phyloP scores from a whole-genome alignment of 2,113 vertebrate species.

The Eonycteris spelaea region DNA sequence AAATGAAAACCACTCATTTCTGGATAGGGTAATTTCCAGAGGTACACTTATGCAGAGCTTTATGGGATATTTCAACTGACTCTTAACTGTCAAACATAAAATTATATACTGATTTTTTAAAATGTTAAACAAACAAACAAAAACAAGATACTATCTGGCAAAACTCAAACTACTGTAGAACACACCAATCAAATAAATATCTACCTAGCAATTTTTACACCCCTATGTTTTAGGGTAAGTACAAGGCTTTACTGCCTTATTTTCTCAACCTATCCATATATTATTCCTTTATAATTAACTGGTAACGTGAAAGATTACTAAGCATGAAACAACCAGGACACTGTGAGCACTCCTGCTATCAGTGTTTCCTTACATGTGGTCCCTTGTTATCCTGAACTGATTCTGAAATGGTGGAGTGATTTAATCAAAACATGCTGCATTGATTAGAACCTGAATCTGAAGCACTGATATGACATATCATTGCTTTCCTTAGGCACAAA shows the following conservation, averaged over 20 bases:
- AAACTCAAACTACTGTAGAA: neutral
- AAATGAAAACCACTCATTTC: neutral
- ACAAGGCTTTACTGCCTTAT: neutral
- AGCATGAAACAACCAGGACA: neutral
- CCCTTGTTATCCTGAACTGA: neutral
- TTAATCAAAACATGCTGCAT: conserved; percentile 33
- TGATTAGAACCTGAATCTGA: neutral
- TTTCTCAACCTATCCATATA: neutral
- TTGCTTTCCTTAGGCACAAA: neutral
- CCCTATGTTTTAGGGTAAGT: neutral
- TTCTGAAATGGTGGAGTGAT: neutral
- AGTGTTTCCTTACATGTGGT: neutral
- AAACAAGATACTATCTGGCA: neutral
- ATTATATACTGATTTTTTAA: neutral
- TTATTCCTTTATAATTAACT: neutral
- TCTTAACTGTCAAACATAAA: neutral
- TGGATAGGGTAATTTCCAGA: neutral
- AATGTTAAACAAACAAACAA: neutral
- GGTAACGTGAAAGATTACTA: neutral
- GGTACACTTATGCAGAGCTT: neutral
- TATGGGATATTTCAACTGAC: neutral
- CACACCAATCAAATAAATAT: neutral
- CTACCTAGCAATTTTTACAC: neutral
- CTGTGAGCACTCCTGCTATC: neutral
- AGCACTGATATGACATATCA: neutral